These are phyloP conservation scores for Tachina fera DNA, from an alignment of 2,888 invertebrate species.

Conservation along the genomic window DNA sequence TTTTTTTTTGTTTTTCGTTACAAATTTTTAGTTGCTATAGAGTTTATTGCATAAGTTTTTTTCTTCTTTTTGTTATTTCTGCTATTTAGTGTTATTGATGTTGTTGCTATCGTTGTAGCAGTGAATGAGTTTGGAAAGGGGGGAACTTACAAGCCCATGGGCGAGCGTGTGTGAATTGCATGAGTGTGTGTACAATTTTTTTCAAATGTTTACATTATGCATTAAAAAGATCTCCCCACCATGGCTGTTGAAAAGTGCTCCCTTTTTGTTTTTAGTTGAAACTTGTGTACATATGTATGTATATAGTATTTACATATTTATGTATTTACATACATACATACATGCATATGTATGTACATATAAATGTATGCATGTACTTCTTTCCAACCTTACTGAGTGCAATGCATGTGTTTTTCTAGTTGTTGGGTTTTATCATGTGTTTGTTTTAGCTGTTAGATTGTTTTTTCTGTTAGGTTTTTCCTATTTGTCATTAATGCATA, in stretches of 20 bases:
- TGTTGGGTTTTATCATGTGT: conserved; percentile 58
- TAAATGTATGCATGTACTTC: neutral
- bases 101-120: conserved; percentile 10
- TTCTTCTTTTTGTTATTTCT: conserved; percentile 62
- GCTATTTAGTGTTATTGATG: conserved; percentile 31
- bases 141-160: neutral
- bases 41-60: conserved; percentile 71
- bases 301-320: too few species aligned
- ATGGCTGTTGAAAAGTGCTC: conserved; percentile 51
- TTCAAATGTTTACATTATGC: conserved; percentile 61
- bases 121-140: neutral
- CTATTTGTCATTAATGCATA: conserved; percentile 46
- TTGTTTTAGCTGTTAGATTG: conserved; percentile 36
- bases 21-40: conserved; percentile 58
- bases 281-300: neutral
- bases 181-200: conserved; percentile 38
- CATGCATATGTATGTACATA: neutral
- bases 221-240: conserved; percentile 63
- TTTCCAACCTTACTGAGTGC: conserved; percentile 25
- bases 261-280: conserved; percentile 22
- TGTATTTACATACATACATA: too few species aligned
- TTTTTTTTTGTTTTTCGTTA: conserved; percentile 36
- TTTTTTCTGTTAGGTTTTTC: conserved; percentile 67
- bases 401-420: conserved; percentile 8
- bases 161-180: neutral